Evolutionary conservation across 1,140 invertebrate species (phyloP), one percentile per base, ranked within the genome.

Genomic region (Drosophila aff.): DNA sequence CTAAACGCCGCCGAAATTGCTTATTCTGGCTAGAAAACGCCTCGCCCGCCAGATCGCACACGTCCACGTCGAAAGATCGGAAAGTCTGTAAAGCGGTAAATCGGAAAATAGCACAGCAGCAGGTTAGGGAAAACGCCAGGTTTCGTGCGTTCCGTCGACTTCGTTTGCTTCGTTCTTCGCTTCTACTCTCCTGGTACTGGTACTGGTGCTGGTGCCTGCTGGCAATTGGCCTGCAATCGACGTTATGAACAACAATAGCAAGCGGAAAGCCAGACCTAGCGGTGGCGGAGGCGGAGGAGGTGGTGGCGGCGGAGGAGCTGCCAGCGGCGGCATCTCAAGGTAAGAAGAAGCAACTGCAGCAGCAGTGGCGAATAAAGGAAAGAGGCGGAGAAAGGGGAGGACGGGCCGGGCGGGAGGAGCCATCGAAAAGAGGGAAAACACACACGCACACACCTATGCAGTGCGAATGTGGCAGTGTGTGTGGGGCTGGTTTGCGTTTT

Each of bases 261-360:
- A 92, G 85, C 91, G 91, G 61, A 92, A 92, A 91, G 91, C 89
- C 87, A 91, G 91, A 82, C 91, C 91, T 67, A 89, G 84, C 31
- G 81, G 80, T 61, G 80, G 79, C 50, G 75, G 77, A 40, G 73
- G 72, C 33, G 77, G 77, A 40, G 73, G 72, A 26, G 77, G 74
- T 40, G 72, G 72, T 26, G 71, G 69, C 23, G 71, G 71, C 23
- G 60, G 68, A 65, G 68, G 53, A 40, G 53, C 53, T 78, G 73
- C 81, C 74, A 81, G 85, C 81, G 87, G 82, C 81, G 78, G 89
- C 81, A 91, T 91, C 79, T 84, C 83, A 87, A 91, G 89, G 89
- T 91, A 91, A 91, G 89, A 84, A 80, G 81, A 87, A 91, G 82
- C 81, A 33, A 33, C 33, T 40, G 53, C 53, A 40, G 36, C 21